Percentiles rank a stretch among this genome's conserved stretches.
These are phyloP conservation scores for Turritopsis rubra DNA, from an alignment of 30 jellyfish, hydroid and myxozoan genomes.

Conservation along the genomic window DNA sequence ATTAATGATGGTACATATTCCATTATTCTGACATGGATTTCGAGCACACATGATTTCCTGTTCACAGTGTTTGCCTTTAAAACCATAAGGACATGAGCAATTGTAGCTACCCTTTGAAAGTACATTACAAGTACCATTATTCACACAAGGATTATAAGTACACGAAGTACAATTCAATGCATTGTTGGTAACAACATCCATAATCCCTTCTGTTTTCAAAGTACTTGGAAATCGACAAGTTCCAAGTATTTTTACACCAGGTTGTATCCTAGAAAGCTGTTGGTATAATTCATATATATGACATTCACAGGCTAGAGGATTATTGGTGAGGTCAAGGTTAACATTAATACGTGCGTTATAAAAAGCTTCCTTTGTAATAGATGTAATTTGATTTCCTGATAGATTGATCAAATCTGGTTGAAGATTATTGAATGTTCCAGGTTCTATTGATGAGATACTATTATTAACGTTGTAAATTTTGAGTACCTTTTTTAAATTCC, in stretches of 20 bases:
- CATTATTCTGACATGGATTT: slow-evolving; percentile 62
- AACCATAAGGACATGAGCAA: slow-evolving; percentile 63
- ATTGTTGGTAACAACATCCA: not conserved
- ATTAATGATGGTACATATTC: slow-evolving; percentile 34
- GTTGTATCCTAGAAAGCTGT: not conserved
- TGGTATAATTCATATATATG: not conserved
- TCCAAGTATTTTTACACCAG: not conserved
- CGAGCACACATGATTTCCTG: slow-evolving; percentile 15
- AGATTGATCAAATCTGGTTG: not conserved
- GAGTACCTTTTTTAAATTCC: not conserved
- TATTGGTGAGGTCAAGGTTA: not conserved
- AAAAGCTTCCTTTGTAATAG: not conserved
- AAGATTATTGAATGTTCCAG: slow-evolving; percentile 1
- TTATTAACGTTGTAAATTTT: not conserved
- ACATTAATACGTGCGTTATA: not conserved
- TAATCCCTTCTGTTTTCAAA: not conserved
- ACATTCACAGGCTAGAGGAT: not conserved
- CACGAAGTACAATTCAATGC: slow-evolving; percentile 11
- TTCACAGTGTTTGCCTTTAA: slow-evolving; percentile 49
- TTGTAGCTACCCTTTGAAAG: slow-evolving; percentile 11
- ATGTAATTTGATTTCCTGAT: not conserved
- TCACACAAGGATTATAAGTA: slow-evolving; percentile 45
- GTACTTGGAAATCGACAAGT: not conserved
- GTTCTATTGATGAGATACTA: not conserved
- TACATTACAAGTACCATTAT: slow-evolving; percentile 50